Base-by-base conservation (phyloP, 2,797 vertebrate genomes). In the Arnoldichthys spilopterus region DNA sequence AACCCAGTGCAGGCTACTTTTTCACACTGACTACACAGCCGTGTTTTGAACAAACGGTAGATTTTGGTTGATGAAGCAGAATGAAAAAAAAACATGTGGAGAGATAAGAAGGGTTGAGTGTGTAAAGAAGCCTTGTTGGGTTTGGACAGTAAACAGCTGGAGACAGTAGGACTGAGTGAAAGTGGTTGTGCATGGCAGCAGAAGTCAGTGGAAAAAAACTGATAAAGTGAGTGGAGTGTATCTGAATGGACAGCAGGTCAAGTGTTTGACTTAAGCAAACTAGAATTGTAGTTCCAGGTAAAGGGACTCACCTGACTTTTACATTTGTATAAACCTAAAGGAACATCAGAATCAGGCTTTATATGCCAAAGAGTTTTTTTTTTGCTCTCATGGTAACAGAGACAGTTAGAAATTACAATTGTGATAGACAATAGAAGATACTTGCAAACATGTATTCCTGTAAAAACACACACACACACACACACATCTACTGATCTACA, bases 91-190 rank as follows among this genome's bases (percentile, higher is more conserved):
- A 1, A 3, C 0, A 28, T 56, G 56, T 28, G 26, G 56, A 59
- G 56, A 61, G 58, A 61, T 32, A 30, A 56, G n/a, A 22, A 54
- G 3, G 56, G 24, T 7, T 59, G 24, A 28, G 26, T 59, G 56
- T 56, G 54, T 26, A 59, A 30, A 28, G 24, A 30, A 30, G 26
- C 26, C 5, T 30, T 0, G 12, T 6, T 58, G 56, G 56, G 26
- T 61, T 61, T 61, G 28, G 28, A 61, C 58, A 61, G 58, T 61
- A 61, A 61, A 61, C 58, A 61, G 26, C 7, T 11, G 54, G 11
- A 58, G 54, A 58, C 54, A 28, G 24, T 15, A 13, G 12, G 24
- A 6, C 54, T 26, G 24, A 4, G 0, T 58, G 28, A 15, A 32
- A 32, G 15, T 18, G 58, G 26, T 61, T 30, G 30, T 61, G 15